Conservation (phyloP, 2,888 invertebrate genomes). For the Mellilla xanthometata region DNA sequence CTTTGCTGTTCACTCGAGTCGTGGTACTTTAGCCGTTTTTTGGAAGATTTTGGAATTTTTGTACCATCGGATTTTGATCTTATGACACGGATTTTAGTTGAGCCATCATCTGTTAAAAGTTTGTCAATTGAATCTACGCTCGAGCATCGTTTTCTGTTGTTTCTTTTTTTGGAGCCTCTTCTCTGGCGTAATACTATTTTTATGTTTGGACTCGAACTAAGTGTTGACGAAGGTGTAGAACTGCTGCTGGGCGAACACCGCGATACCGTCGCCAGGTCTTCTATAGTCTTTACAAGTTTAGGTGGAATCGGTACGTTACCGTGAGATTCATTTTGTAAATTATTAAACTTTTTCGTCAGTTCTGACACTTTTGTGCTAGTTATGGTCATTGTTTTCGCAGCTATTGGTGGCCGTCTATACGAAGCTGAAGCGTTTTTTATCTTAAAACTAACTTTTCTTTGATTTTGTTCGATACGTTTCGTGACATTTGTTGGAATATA, state of each 20-base stretch:
- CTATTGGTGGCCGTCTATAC: constrained; percentile 66
- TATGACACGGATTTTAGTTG: constrained; percentile 60
- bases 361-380: constrained; percentile 85
- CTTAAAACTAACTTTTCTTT: constrained; percentile 84
- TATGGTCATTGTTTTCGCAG: constrained; percentile 72
- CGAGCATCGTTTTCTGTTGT: constrained; percentile 74
- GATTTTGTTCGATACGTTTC: constrained; percentile 61
- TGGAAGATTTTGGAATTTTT: constrained; percentile 68
- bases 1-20: constrained; percentile 64
- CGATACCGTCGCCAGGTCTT: constrained; percentile 61
- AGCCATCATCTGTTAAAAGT: constrained; percentile 50
- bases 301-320: constrained; percentile 74
- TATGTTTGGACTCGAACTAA: constrained; percentile 74
- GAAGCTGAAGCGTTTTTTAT: constrained; percentile 76
- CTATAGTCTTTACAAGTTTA: constrained; percentile 79
- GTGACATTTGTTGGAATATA: constrained; percentile 46
- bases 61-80: constrained; percentile 76
- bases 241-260: constrained; percentile 62
- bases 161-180: constrained; percentile 71
- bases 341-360: constrained; percentile 87
- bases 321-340: constrained; percentile 77
- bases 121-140: constrained; percentile 76
- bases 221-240: constrained; percentile 73
- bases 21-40: constrained; percentile 63
- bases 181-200: constrained; percentile 74